Evolutionary conservation across 2,888 invertebrate species (phyloP).

Genomic region (Epinotia brunnichana): DNA sequence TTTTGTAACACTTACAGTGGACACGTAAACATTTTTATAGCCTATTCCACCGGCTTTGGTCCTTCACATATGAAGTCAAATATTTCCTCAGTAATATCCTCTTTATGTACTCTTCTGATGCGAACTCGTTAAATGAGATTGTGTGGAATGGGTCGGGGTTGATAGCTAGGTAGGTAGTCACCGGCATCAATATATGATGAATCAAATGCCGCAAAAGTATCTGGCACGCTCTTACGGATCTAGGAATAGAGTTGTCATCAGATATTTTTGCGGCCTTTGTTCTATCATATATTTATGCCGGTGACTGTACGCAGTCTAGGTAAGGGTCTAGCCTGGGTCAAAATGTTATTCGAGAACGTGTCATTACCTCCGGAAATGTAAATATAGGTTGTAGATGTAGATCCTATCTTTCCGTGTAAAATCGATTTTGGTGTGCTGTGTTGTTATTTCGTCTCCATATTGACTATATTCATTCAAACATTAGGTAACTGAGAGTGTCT

Average conservation of each 20-base stretch:
- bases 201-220: no score
- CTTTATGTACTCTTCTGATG: conserved; percentile 6
- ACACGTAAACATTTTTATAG: conserved; percentile 18
- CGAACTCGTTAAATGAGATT: conserved; percentile 34
- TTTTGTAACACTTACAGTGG: conserved; percentile 5
- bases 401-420: not conserved
- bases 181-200: no score
- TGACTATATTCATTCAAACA: not conserved
- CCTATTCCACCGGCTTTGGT: conserved; percentile 1
- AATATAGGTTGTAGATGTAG: not conserved
- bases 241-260: no score
- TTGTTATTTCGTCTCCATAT: not conserved
- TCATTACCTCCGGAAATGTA: conserved; percentile 3
- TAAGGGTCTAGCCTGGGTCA: conserved; percentile 19
- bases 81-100: conserved; percentile 27
- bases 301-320: not conserved
- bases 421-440: not conserved
- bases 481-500: no score
- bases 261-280: no score
- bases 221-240: no score
- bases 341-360: conserved; percentile 8
- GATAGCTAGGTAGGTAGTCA: no score
- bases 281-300: no score
- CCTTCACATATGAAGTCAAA: conserved; percentile 15
- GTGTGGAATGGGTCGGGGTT: conserved; percentile 12